These are phyloP conservation scores for Dipus sagitta DNA, from an alignment of 2,797 vertebrate genomes.

Conservation along the genomic window DNA sequence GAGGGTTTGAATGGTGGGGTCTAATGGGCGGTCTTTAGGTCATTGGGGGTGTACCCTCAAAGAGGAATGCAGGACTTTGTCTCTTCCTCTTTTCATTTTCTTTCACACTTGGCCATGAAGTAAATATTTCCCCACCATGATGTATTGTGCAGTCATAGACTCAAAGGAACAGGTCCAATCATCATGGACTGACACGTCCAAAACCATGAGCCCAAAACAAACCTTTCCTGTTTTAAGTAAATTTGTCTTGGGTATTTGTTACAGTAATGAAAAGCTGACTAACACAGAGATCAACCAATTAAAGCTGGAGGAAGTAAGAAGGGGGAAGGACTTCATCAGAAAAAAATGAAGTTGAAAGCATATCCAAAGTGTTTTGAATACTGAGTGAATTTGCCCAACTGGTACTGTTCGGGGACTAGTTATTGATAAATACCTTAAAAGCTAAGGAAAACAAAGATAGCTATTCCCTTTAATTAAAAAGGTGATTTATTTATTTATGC, in stretches of 20 bases:
- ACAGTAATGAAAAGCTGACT: not conserved
- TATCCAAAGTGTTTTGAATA: not conserved
- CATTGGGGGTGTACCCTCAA: not conserved
- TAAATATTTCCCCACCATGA: not conserved
- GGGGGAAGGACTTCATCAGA: not conserved
- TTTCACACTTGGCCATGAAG: not conserved
- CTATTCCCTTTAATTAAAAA: not conserved
- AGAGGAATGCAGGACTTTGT: not conserved
- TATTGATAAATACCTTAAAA: conserved; percentile 12
- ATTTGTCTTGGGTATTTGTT: not conserved
- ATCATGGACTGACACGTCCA: not conserved
- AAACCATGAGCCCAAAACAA: not conserved
- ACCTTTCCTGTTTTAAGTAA: not conserved
- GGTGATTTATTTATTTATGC: too few relatives aligned
- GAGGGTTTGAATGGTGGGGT: not conserved
- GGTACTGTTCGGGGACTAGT: not conserved
- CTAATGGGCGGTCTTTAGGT: not conserved
- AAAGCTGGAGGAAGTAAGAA: not conserved
- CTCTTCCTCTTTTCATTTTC: not conserved
- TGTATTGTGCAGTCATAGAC: not conserved
- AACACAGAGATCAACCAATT: not conserved
- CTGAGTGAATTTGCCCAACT: not conserved
- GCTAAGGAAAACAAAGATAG: not conserved
- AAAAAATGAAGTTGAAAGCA: not conserved
- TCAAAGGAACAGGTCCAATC: not conserved